A percentile compares a stretch with the other conserved stretches of the same genome.
Conservation (phyloP, 2,888 invertebrate genomes). For the Archaeoteleia sp. region DNA sequence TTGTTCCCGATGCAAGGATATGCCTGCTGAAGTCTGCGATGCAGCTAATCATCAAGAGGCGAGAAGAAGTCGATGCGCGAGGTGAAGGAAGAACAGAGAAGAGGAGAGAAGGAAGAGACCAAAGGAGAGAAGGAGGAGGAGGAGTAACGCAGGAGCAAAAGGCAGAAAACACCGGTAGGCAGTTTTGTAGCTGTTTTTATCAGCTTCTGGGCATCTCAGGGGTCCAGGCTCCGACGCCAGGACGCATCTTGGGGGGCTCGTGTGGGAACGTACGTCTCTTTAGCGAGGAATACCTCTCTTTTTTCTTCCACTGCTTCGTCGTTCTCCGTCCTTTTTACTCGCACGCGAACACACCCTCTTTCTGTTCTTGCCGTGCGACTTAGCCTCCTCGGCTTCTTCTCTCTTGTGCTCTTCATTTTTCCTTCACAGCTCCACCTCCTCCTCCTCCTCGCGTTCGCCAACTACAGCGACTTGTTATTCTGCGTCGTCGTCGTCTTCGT, state of each 20-base stretch:
- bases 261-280: conserved; percentile 75
- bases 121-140: conserved; percentile 47
- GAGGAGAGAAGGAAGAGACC: conserved; percentile 32
- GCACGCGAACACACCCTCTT: conserved; percentile 34
- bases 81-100: conserved; percentile 23
- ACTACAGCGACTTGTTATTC: conserved; percentile 52
- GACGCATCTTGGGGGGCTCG: conserved; percentile 75
- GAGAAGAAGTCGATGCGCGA: conserved; percentile 41
- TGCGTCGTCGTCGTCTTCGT: conserved; percentile 31
- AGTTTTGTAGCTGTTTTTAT: conserved; percentile 75
- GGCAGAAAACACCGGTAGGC: conserved; percentile 71
- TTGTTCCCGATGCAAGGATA: conserved; percentile 22
- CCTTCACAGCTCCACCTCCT: conserved; percentile 44
- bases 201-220: conserved; percentile 74
- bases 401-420: conserved; percentile 53
- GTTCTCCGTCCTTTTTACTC: conserved; percentile 18
- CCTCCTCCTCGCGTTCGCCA: conserved; percentile 36
- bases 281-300: conserved; percentile 56
- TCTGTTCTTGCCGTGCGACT: conserved; percentile 32
- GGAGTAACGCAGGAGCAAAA: conserved; percentile 63
- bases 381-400: conserved; percentile 20
- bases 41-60: conserved; percentile 42
- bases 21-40: conserved; percentile 21
- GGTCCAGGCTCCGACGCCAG: conserved; percentile 68
- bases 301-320: conserved; percentile 31